Evolutionary conservation across 2,797 vertebrate genomes (phyloP).

Genomic region (Argya squamiceps): DNA sequence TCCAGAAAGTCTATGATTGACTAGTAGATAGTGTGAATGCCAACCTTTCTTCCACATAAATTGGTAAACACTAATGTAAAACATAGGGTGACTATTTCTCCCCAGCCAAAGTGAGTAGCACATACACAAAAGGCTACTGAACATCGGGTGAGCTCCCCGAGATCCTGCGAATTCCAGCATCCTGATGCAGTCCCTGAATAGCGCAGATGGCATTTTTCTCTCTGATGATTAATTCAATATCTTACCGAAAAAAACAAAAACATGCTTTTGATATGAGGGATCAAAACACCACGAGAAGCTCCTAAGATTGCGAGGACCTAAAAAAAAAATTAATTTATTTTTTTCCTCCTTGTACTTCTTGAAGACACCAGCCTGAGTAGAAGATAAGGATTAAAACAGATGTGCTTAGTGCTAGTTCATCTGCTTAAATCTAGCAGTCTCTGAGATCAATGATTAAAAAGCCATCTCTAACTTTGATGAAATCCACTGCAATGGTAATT

Average conservation of each 20-base stretch:
- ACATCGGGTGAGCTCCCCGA: background rate
- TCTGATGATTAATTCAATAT: constrained; percentile 77
- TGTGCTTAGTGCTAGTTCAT: constrained; percentile 91
- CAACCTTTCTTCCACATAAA: background rate
- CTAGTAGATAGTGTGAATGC: background rate
- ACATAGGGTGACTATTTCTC: background rate
- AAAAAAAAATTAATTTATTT: constrained; percentile 86
- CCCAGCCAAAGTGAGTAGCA: background rate
- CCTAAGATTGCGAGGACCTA: constrained; percentile 78
- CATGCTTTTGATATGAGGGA: constrained; percentile 78
- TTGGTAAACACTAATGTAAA: constrained; percentile 23
- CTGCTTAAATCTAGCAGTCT: constrained; percentile 87
- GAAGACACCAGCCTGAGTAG: constrained; percentile 87
- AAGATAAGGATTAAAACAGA: constrained; percentile 95
- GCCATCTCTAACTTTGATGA: constrained; percentile 87
- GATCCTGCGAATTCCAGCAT: constrained; percentile 44
- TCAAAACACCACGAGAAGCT: constrained; percentile 78
- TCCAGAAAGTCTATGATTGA: constrained; percentile 3
- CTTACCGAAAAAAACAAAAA: constrained; percentile 72
- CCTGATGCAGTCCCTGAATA: constrained; percentile 67
- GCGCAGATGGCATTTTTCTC: constrained; percentile 75
- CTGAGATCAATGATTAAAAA: constrained; percentile 97
- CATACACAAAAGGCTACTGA: constrained; percentile 34
- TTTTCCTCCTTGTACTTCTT: constrained; percentile 84
- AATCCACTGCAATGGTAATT: constrained; percentile 86